Evolutionary conservation across 1,140 invertebrate species (phyloP), one percentile per base, ranked within the genome.

Genomic region (Ooceraea biroi): DNA sequence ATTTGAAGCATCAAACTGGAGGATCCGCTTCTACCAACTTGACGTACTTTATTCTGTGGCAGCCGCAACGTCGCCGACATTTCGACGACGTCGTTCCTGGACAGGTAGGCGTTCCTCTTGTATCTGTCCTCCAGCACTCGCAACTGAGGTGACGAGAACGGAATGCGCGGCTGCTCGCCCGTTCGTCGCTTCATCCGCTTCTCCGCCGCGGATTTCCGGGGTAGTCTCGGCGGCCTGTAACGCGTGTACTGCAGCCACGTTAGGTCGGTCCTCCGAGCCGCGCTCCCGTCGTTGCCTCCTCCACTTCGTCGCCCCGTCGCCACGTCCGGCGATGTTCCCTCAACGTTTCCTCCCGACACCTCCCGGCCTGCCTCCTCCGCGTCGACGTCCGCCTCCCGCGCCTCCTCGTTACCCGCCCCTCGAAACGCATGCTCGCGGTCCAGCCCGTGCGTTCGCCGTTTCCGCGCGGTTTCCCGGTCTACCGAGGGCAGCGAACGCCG

Each of bases 191-290:
- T 93, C 50, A 84, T 61, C 14, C 77, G 88, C 92, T 91, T 94
- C 90, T 90, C 92, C 84, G 69, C 66, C 12, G 41, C 27, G n/a
- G 90, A 95, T 95, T 96, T 95, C 96, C 96, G 94, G 88, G 96
- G 96, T 74, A 97, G 89, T 89, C 96, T 97, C 3, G 97, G 97
- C 5, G 97, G 97, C 85, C 96, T 96, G 89, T 97, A 97, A 82
- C 97, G 93, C 0, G 97, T 97, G 87, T 97, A 97, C 72, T 96
- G 96, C 41, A 97, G 92, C 97, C 97, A 97, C 19, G 94, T 88
- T 2, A 94, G 69, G n/a, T 93, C 90, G n/a, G 36, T 87, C 85
- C 19, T 68, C 94, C 91, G 95, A 94, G 0, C n/a, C 36, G 36
- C 36, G 57, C 14, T 36, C 11, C 25, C 19, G 14, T 58, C 14